Conservation (phyloP, 2,888 invertebrate genomes). For the Lordiphosa andalusiaca region DNA sequence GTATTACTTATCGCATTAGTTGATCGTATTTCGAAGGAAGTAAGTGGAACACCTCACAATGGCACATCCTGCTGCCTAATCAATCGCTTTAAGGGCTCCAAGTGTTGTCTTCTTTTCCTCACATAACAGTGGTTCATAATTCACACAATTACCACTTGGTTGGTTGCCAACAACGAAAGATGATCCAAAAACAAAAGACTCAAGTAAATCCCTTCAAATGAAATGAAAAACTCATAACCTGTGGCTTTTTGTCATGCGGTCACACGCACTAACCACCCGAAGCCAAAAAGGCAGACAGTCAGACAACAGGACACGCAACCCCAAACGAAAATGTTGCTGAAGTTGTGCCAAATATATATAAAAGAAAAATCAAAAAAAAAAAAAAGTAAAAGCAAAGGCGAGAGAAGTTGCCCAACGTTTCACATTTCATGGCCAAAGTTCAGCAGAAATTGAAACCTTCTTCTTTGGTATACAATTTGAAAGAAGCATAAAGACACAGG, state of each 20-base stretch:
- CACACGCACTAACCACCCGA: slow-evolving; percentile 50
- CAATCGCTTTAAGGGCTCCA: too few relatives aligned
- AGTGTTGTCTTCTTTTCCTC: too few relatives aligned
- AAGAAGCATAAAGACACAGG: slow-evolving; percentile 43
- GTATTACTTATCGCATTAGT: slow-evolving; percentile 62
- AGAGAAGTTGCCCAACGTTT: slow-evolving; percentile 22
- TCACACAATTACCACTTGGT: too few relatives aligned
- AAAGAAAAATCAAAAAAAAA: too few relatives aligned
- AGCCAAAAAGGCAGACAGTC: slow-evolving; percentile 43
- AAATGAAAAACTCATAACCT: slow-evolving; percentile 71
- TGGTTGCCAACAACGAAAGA: neutral
- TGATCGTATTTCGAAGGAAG: slow-evolving; percentile 21
- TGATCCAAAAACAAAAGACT: neutral
- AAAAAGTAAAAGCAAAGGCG: too few relatives aligned
- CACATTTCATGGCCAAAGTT: slow-evolving; percentile 63
- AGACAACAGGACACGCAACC: slow-evolving; percentile 3
- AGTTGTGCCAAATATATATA: too few relatives aligned
- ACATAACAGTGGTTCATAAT: too few relatives aligned
- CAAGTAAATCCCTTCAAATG: slow-evolving; percentile 10
- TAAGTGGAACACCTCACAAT: neutral
- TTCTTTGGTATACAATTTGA: slow-evolving; percentile 50
- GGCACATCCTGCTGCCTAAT: too few relatives aligned
- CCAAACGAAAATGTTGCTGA: too few relatives aligned
- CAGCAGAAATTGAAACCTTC: slow-evolving; percentile 65
- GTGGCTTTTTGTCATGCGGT: slow-evolving; percentile 71